These are phyloP conservation scores for Megaceryle alcyon DNA, from an alignment of 2,797 vertebrate species.

Conservation along the genomic window DNA sequence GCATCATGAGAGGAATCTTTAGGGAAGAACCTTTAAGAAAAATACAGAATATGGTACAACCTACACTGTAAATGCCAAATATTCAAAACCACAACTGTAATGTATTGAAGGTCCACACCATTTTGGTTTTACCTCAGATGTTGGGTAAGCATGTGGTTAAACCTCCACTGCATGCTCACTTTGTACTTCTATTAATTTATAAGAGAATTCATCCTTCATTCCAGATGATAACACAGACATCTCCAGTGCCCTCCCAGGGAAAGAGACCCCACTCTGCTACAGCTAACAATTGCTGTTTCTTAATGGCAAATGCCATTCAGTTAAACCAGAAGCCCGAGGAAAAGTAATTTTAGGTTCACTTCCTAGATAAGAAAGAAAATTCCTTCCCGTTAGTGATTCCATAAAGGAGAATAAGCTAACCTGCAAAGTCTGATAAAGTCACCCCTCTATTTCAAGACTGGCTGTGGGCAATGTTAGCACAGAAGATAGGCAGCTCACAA, in stretches of 20 bases:
- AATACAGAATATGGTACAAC: not conserved
- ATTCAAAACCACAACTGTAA: not conserved
- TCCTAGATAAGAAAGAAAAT: constrained; percentile 61
- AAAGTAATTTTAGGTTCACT: constrained; percentile 48
- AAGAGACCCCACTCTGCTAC: not conserved
- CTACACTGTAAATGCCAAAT: not conserved
- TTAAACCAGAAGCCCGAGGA: constrained; percentile 36
- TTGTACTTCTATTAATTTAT: not conserved
- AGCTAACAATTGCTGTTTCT: constrained; percentile 3
- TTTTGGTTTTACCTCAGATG: not conserved
- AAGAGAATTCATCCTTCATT: not conserved
- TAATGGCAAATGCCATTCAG: not conserved
- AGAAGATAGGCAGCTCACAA: not conserved
- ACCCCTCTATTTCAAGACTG: constrained; percentile 1
- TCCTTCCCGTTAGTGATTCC: constrained; percentile 52
- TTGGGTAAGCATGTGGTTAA: not conserved
- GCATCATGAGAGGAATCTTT: not conserved
- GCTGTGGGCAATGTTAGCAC: constrained; percentile 28
- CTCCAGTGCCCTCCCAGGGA: not conserved
- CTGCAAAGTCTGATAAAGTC: constrained; percentile 53
- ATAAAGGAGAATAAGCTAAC: constrained; percentile 39
- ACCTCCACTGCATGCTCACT: rapidly evolving
- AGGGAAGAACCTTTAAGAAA: not conserved
- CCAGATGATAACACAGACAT: not conserved
- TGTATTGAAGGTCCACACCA: not conserved